Conservation (phyloP, 2,888 invertebrate genomes). For the Ormia ochracea region DNA sequence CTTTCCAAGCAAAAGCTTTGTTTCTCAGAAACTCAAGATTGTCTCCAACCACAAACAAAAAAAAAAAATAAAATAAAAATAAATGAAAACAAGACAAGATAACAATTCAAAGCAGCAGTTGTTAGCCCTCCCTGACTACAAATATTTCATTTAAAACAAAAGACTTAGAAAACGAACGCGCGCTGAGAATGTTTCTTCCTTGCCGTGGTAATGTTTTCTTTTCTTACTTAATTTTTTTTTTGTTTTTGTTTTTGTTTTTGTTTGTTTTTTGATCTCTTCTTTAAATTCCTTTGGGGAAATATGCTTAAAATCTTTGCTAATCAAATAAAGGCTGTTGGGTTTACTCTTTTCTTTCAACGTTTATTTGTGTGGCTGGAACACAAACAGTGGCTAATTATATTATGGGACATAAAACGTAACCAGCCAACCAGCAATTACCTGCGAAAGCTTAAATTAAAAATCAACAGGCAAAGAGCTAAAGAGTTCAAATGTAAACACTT, state of each 20-base stretch:
- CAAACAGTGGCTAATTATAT: slow-evolving; percentile 58
- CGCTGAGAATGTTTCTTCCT: not conserved
- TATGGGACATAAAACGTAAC: slow-evolving; percentile 47
- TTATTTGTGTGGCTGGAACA: not conserved
- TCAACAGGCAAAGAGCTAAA: not conserved
- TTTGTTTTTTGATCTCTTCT: not conserved
- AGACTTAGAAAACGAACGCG: slow-evolving; percentile 42
- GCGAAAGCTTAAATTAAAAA: slow-evolving; percentile 35
- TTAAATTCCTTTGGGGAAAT: slow-evolving; percentile 34
- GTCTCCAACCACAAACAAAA: not conserved
- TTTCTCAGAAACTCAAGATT: slow-evolving; percentile 25
- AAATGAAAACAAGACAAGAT: not conserved
- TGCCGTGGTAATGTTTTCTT: too few relatives aligned
- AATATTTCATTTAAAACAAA: slow-evolving; percentile 36
- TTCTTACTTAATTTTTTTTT: too few relatives aligned
- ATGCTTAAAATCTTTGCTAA: slow-evolving; percentile 45
- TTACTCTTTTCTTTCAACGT: not conserved
- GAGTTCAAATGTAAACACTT: slow-evolving; percentile 45
- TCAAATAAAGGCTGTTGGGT: slow-evolving; percentile 30
- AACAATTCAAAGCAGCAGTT: not conserved
- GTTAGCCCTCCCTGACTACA: not conserved
- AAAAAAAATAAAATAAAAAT: not conserved
- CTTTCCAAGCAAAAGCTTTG: not conserved
- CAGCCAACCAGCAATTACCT: slow-evolving; percentile 33
- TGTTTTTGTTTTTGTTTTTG: too few relatives aligned